These are phyloP conservation scores for Lithophane ornitopus DNA, from an alignment of 2,888 invertebrate genomes.

Conservation along the genomic window DNA sequence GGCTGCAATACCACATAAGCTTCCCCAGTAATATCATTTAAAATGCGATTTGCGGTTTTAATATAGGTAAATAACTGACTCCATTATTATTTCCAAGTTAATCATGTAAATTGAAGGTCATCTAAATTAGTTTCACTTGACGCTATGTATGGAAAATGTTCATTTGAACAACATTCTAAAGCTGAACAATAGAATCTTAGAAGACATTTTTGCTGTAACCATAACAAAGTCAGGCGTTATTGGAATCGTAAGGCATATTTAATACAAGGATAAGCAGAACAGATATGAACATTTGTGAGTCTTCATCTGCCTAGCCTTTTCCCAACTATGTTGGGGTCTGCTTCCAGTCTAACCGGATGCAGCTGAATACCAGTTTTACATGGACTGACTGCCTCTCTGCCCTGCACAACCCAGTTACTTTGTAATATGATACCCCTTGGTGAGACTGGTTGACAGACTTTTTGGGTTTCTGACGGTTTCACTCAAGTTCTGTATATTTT, in stretches of 20 bases:
- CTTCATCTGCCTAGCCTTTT: too few relatives aligned
- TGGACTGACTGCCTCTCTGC: too few relatives aligned
- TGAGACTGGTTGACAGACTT: too few relatives aligned
- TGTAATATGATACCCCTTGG: too few relatives aligned
- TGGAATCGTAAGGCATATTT: background rate
- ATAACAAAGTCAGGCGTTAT: background rate
- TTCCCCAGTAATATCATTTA: constrained; percentile 42
- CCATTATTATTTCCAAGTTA: constrained; percentile 27
- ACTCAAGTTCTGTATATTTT: background rate
- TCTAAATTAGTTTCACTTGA: constrained; percentile 47
- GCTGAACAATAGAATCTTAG: background rate
- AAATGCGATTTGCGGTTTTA: constrained; percentile 46
- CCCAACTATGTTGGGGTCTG: too few relatives aligned
- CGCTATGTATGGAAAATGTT: background rate
- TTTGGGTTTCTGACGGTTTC: too few relatives aligned
- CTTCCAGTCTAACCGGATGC: too few relatives aligned
- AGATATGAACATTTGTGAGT: background rate
- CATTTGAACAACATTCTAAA: background rate
- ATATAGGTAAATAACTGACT: constrained; percentile 23
- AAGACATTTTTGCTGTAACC: background rate
- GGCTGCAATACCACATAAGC: constrained; percentile 8
- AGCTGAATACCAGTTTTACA: too few relatives aligned
- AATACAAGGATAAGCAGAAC: background rate
- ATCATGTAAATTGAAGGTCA: constrained; percentile 45
- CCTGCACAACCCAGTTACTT: too few relatives aligned